Evolutionary conservation across 2,888 invertebrate genomes (phyloP).

Genomic region (Sisyra nigra): DNA sequence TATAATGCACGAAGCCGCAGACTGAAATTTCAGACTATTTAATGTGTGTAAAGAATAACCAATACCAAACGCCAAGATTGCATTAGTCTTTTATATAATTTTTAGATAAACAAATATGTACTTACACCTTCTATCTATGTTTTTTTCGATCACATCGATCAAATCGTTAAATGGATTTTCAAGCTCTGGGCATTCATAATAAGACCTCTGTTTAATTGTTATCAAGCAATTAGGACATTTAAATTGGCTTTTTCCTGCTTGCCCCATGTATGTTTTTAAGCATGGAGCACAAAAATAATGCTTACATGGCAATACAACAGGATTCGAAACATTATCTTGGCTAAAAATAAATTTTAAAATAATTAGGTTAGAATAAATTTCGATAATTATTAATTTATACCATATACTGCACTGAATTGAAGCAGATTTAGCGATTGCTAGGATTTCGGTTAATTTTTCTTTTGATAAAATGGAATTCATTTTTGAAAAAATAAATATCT

Average conservation of each 20-base stretch:
- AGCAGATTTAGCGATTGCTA: background rate
- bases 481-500: background rate
- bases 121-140: conserved; percentile 17
- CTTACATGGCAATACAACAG: conserved; percentile 17
- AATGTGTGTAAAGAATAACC: too few species aligned
- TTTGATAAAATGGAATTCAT: background rate
- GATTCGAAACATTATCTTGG: conserved; percentile 14
- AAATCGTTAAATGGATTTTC: conserved; percentile 12
- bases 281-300: conserved; percentile 18
- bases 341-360: conserved; percentile 13
- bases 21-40: too few species aligned
- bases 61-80: too few species aligned
- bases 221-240: conserved; percentile 18
- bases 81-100: too few species aligned
- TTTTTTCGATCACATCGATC: conserved; percentile 13
- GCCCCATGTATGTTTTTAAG: conserved; percentile 12
- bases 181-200: conserved; percentile 13
- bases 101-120: conserved; percentile 3
- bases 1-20: too few species aligned
- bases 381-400: background rate
- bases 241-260: conserved; percentile 9
- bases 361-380: background rate
- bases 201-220: conserved; percentile 14
- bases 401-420: background rate
- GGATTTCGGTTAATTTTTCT: background rate